A percentile compares a stretch with the other conserved stretches of the same genome.
These are phyloP conservation scores for Cephus spinipes DNA, from an alignment of 2,888 invertebrate species.

Conservation along the genomic window DNA sequence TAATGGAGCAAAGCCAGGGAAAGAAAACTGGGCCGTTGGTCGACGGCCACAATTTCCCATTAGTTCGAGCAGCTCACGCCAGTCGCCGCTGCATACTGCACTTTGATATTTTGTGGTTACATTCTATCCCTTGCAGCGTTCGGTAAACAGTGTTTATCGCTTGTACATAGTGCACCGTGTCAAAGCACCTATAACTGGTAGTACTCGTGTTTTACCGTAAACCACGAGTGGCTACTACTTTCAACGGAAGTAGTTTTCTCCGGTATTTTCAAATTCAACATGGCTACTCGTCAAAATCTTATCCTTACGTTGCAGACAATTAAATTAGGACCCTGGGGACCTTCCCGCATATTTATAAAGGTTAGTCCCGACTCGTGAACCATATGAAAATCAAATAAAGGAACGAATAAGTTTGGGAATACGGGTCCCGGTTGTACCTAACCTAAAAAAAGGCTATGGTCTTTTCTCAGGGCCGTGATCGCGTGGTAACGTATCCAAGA, in stretches of 20 bases:
- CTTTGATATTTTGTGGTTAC: background rate
- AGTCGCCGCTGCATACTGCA: background rate
- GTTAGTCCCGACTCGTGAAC: constrained; percentile 17
- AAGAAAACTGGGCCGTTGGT: background rate
- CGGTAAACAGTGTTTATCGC: background rate
- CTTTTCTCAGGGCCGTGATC: constrained; percentile 12
- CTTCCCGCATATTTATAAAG: constrained; percentile 31
- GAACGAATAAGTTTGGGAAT: constrained; percentile 23
- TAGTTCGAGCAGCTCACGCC: background rate
- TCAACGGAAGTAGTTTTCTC: background rate
- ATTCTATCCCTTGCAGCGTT: background rate
- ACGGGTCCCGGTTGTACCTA: constrained; percentile 4
- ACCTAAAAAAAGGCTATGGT: background rate
- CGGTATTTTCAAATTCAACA: background rate
- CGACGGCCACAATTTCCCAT: background rate
- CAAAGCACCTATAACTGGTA: background rate
- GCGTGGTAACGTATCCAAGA: constrained; percentile 10
- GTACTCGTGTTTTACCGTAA: background rate
- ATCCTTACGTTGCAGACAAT: constrained; percentile 13
- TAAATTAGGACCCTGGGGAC: constrained; percentile 26
- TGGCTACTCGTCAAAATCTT: background rate
- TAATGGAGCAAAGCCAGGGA: background rate
- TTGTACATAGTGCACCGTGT: background rate
- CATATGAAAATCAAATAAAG: constrained; percentile 26
- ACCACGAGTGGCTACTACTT: background rate